phyloP scores from a whole-genome alignment of 2,797 vertebrate genomes.

The Lepilemur ruficaudatus region DNA sequence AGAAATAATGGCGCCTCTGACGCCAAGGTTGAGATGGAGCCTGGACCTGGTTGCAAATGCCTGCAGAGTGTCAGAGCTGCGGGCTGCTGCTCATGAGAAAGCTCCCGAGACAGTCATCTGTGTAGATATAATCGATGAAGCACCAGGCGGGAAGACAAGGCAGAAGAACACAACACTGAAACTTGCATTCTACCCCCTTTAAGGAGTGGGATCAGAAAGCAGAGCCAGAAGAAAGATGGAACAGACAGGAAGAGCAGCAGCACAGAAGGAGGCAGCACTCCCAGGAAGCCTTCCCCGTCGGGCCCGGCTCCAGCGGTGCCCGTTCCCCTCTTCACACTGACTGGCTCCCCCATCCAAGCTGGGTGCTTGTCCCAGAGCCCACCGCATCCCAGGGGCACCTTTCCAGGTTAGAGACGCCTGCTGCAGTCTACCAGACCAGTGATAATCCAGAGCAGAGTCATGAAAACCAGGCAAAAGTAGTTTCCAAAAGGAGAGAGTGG shows the following conservation, averaged over 20 bases:
- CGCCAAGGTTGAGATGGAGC: neutral
- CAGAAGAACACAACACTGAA: neutral
- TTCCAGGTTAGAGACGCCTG: no score
- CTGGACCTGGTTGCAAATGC: neutral
- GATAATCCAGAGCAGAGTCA: neutral
- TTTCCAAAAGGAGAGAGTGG: neutral
- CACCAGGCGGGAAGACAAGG: neutral
- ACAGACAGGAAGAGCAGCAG: neutral
- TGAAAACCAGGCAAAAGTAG: neutral
- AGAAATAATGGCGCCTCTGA: neutral
- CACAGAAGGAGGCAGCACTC: neutral
- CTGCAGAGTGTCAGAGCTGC: no score
- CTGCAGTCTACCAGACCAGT: no score
- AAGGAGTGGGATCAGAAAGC: neutral
- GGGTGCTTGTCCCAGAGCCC: neutral
- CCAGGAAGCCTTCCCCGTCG: neutral
- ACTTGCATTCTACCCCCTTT: no score
- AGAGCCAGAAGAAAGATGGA: neutral
- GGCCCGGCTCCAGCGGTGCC: neutral
- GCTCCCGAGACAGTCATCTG: neutral
- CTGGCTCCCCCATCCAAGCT: neutral
- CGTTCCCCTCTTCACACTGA: no score
- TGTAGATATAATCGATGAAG: neutral
- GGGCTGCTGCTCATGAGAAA: neutral
- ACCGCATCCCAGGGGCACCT: neutral